These are phyloP conservation scores for Orius insidiosus DNA, from an alignment of 1,140 invertebrate genomes.

Conservation along the genomic window DNA sequence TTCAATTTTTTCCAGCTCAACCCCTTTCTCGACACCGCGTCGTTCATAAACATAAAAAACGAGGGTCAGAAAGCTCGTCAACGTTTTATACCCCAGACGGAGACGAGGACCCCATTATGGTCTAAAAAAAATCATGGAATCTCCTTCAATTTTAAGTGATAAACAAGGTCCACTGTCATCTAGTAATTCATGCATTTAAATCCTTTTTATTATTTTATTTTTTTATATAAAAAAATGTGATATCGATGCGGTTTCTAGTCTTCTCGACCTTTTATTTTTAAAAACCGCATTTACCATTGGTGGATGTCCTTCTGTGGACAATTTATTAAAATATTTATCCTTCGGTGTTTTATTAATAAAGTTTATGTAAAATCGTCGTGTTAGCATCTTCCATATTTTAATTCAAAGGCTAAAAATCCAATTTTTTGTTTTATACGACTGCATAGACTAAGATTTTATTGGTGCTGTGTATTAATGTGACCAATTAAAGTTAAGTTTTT, in stretches of 20 bases:
- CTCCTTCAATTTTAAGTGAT: neutral
- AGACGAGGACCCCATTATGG: constrained; percentile 26
- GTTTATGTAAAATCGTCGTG: neutral
- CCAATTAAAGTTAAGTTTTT: neutral
- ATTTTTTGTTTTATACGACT: neutral
- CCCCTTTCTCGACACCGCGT: constrained; percentile 16
- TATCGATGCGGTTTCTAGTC: constrained; percentile 8
- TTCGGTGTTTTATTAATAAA: neutral
- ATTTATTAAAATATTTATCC: constrained; percentile 8
- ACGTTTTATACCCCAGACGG: constrained; percentile 14
- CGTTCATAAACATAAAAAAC: constrained; percentile 15
- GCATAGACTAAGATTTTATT: neutral
- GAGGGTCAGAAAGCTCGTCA: constrained; percentile 14
- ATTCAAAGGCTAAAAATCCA: neutral
- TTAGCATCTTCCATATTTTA: neutral
- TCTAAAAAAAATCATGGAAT: constrained; percentile 16
- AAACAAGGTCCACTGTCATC: constrained; percentile 2
- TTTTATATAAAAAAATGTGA: constrained; percentile 8
- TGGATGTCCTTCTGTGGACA: neutral
- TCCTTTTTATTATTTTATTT: constrained; percentile 9
- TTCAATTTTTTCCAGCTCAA: constrained; percentile 12
- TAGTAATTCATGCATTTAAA: constrained; percentile 7
- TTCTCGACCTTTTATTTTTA: neutral
- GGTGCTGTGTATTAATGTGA: constrained; percentile 1
- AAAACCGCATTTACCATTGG: neutral